Conservation (phyloP, 53 echinoderm and acorn worm species). For the Pentamera pediparva region DNA sequence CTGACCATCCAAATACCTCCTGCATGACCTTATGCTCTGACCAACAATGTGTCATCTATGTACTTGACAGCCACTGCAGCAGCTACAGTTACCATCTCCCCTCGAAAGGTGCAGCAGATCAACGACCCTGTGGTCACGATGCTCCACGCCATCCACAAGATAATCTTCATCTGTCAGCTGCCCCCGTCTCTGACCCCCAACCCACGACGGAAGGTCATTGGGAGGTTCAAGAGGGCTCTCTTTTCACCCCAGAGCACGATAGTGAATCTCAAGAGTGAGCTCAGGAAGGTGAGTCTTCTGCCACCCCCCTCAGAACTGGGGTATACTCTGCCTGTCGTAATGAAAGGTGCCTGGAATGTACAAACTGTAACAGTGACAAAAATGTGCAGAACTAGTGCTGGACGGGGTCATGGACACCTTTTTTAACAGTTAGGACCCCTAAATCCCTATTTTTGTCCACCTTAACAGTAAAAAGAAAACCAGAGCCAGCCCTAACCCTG, state of each 20-base stretch:
- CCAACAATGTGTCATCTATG: not conserved
- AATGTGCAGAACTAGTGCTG: no score
- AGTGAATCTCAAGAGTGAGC: conserved; percentile 86
- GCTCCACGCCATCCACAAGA: conserved; percentile 90
- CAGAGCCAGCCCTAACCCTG: no score
- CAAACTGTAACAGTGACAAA: no score
- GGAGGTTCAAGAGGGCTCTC: conserved; percentile 94
- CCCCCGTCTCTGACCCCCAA: conserved; percentile 92
- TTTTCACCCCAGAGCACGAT: conserved; percentile 84
- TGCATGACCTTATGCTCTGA: no score
- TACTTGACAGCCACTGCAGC: conserved; percentile 69
- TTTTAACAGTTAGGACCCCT: no score
- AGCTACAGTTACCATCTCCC: conserved; percentile 92
- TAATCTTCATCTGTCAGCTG: conserved; percentile 91
- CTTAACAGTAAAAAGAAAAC: no score
- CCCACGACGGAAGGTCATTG: conserved; percentile 88
- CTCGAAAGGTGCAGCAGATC: conserved; percentile 96
- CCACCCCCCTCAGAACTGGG: no score
- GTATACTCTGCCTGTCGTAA: no score
- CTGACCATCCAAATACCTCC: no score
- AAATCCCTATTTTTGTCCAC: no score
- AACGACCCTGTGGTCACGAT: conserved; percentile 94
- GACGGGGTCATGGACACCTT: no score
- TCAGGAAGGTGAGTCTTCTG: conserved; percentile 87
- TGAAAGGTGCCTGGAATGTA: no score